Evolutionary conservation across 2,888 invertebrate species (phyloP).

Genomic region (Amaurobius ferox): DNA sequence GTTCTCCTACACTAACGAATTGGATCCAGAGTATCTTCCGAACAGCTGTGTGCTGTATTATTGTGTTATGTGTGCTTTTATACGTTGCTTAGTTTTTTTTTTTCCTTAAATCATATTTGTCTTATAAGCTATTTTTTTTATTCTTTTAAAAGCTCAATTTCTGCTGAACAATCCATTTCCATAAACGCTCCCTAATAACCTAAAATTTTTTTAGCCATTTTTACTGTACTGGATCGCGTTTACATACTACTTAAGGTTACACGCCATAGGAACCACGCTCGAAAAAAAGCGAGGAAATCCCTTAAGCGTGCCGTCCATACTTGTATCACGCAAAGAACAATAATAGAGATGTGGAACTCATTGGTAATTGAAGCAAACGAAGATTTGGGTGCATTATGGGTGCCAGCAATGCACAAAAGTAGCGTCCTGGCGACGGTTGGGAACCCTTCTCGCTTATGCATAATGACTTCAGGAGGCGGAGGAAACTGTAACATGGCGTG

Average conservation of each 20-base stretch:
- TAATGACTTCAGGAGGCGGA: slow-evolving; percentile 5
- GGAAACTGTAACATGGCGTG: background rate
- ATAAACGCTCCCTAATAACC: too few relatives aligned
- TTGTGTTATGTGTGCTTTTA: too few relatives aligned
- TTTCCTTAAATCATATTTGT: too few relatives aligned
- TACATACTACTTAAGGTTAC: background rate
- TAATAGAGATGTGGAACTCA: slow-evolving; percentile 17
- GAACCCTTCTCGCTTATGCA: background rate
- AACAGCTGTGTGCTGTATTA: too few relatives aligned
- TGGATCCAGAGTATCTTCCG: too few relatives aligned
- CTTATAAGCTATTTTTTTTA: too few relatives aligned
- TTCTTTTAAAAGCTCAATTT: too few relatives aligned
- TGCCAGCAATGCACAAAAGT: background rate
- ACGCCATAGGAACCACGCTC: background rate
- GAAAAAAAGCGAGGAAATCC: slow-evolving; percentile 9
- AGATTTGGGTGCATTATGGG: background rate
- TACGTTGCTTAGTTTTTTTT: too few relatives aligned
- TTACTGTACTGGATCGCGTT: background rate
- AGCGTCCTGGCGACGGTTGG: background rate
- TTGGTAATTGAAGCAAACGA: slow-evolving; percentile 5
- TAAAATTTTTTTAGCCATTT: background rate
- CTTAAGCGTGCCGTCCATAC: background rate
- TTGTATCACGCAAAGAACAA: slow-evolving; percentile 12
- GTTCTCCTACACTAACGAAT: too few relatives aligned
- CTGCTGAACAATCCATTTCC: too few relatives aligned